Percentiles rank a stretch among this genome's conserved stretches.
Conservation (phyloP, 2,797 vertebrate genomes). For the Macropodus opercularis region DNA sequence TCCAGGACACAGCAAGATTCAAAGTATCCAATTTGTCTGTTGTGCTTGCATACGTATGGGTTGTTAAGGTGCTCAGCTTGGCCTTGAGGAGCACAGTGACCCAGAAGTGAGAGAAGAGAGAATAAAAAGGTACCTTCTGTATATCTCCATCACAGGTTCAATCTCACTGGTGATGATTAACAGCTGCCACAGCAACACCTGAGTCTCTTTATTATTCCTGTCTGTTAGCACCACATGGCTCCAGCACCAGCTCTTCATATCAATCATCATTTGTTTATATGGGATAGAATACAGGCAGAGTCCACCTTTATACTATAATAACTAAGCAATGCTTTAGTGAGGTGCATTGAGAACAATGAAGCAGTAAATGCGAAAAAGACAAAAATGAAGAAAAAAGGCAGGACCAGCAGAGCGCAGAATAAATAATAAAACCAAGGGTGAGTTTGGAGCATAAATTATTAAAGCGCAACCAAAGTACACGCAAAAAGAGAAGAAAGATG, state of each 20-base stretch:
- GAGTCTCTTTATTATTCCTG: slow-evolving; percentile 25
- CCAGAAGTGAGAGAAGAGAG: slow-evolving; percentile 32
- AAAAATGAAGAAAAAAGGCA: slow-evolving; percentile 22
- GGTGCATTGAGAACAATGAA: not conserved
- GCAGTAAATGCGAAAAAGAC: not conserved
- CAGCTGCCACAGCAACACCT: slow-evolving; percentile 24
- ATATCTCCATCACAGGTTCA: slow-evolving; percentile 9
- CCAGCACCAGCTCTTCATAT: not conserved
- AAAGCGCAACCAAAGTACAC: slow-evolving; percentile 60
- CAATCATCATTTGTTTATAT: slow-evolving; percentile 16
- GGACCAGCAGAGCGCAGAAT: not conserved
- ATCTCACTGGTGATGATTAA: slow-evolving; percentile 27
- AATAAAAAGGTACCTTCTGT: slow-evolving; percentile 22
- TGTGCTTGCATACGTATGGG: slow-evolving; percentile 16
- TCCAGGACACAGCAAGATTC: slow-evolving; percentile 10
- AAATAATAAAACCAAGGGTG: slow-evolving; percentile 31
- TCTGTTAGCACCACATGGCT: slow-evolving; percentile 11
- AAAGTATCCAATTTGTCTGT: slow-evolving; percentile 35
- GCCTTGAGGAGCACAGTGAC: slow-evolving; percentile 22
- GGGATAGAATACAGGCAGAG: slow-evolving; percentile 21
- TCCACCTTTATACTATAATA: too few relatives aligned
- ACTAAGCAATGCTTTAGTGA: not conserved
- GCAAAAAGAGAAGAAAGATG: slow-evolving; percentile 55
- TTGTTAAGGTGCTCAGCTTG: slow-evolving; percentile 41
- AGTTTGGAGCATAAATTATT: slow-evolving; percentile 70